phyloP scores from a whole-genome alignment of 2,888 invertebrate genomes.

The Augochlorella aurata region DNA sequence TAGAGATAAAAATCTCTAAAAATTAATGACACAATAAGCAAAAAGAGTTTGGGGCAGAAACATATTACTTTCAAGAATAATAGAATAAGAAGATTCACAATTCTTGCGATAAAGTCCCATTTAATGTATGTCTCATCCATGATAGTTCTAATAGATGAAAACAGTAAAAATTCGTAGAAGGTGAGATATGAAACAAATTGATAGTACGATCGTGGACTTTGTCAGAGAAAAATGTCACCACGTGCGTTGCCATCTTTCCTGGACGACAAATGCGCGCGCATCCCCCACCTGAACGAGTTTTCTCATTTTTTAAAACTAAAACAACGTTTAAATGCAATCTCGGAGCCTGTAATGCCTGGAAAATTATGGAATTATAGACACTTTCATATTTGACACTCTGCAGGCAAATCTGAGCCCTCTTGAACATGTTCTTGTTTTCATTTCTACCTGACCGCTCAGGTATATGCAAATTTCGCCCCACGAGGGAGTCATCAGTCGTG shows the following conservation, averaged over 20 bases:
- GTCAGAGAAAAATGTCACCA: neutral
- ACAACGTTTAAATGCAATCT: neutral
- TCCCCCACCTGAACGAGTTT: neutral
- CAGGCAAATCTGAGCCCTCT: neutral
- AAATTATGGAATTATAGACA: neutral
- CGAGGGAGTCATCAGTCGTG: constrained; percentile 23
- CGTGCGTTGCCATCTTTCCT: constrained; percentile 12
- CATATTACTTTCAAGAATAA: too few relatives aligned
- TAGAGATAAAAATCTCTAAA: too few relatives aligned
- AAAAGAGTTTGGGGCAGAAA: too few relatives aligned
- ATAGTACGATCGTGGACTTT: neutral
- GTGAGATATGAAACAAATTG: neutral
- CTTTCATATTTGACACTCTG: neutral
- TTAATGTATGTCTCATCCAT: too few relatives aligned
- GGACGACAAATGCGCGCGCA: constrained; percentile 28
- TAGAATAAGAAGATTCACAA: too few relatives aligned
- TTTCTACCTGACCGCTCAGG: neutral
- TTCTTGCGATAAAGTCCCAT: too few relatives aligned
- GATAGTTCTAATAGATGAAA: neutral
- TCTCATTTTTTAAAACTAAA: neutral
- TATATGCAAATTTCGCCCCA: neutral
- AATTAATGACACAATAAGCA: too few relatives aligned
- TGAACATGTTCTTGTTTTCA: neutral
- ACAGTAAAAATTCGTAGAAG: neutral
- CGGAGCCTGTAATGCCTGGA: neutral